phyloP scores from a whole-genome alignment of 2,888 invertebrate genomes.

The Mamestra brassicae region DNA sequence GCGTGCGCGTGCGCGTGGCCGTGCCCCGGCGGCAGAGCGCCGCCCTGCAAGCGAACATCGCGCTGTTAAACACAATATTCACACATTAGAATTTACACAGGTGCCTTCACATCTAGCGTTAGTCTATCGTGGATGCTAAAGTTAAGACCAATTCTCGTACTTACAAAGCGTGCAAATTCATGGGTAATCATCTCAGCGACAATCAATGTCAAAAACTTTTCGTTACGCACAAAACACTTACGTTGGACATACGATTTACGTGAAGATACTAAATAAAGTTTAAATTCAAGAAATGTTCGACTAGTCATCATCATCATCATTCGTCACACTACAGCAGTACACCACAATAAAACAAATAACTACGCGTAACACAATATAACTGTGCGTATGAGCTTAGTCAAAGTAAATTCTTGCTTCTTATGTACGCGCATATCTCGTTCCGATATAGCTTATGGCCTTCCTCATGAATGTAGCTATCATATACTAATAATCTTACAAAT shows the following conservation, averaged over 20 bases:
- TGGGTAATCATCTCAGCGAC: too few species aligned
- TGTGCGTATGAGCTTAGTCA: background rate
- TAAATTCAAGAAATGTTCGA: background rate
- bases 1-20: slow-evolving; percentile 65
- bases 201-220: too few species aligned
- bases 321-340: background rate
- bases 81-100: background rate
- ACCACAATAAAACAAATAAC: background rate
- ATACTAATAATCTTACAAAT: too few species aligned
- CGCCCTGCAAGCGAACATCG: slow-evolving; percentile 73
- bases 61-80: slow-evolving; percentile 14
- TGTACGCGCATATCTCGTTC: too few species aligned
- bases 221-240: too few species aligned
- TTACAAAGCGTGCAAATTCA: too few species aligned
- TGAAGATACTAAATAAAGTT: background rate
- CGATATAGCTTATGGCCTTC: too few species aligned
- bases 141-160: too few species aligned
- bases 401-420: too few species aligned
- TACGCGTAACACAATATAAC: too few species aligned
- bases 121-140: background rate
- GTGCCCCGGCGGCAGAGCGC: slow-evolving; percentile 75
- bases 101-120: background rate
- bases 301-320: background rate
- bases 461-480: too few species aligned
- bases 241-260: background rate